Evolutionary conservation across 1,140 invertebrate genomes (phyloP).

Genomic region (Hydropsyche tenuis): DNA sequence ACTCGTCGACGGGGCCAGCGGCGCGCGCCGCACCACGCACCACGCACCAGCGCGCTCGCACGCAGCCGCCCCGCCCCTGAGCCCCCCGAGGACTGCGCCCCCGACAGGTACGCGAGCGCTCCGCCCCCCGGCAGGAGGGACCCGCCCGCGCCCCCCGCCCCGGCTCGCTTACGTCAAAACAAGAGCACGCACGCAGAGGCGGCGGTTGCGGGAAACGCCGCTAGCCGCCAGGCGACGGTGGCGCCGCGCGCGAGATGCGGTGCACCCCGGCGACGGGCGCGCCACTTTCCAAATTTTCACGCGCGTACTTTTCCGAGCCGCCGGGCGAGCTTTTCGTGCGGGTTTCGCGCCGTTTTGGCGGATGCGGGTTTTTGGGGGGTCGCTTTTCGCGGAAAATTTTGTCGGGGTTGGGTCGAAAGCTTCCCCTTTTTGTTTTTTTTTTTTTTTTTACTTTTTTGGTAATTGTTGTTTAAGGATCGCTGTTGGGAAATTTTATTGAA

Average conservation of each 20-base stretch:
- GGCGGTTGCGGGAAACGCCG: conserved; percentile 21
- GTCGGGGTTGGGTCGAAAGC: too few species aligned
- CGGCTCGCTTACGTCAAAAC: conserved; percentile 5
- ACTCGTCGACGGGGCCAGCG: conserved; percentile 6
- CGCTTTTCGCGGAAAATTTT: too few species aligned
- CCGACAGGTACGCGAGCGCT: neutral
- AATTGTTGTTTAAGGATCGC: too few species aligned
- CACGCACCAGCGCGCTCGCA: neutral
- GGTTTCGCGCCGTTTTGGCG: neutral
- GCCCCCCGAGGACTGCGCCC: neutral
- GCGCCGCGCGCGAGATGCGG: neutral
- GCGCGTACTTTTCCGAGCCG: conserved; percentile 16
- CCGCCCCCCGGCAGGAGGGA: neutral
- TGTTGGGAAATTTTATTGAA: too few species aligned
- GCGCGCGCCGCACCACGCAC: neutral
- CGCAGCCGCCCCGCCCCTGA: neutral
- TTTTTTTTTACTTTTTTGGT: too few species aligned
- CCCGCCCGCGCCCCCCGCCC: neutral
- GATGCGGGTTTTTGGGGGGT: neutral
- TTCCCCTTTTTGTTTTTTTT: too few species aligned
- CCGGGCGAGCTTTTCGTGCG: neutral
- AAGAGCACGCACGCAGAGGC: conserved; percentile 1
- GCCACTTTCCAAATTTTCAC: conserved; percentile 13
- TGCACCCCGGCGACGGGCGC: neutral
- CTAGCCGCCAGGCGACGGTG: neutral